phyloP scores from a whole-genome alignment of 2,797 vertebrate species.

The Lagocephalus sceleratus region DNA sequence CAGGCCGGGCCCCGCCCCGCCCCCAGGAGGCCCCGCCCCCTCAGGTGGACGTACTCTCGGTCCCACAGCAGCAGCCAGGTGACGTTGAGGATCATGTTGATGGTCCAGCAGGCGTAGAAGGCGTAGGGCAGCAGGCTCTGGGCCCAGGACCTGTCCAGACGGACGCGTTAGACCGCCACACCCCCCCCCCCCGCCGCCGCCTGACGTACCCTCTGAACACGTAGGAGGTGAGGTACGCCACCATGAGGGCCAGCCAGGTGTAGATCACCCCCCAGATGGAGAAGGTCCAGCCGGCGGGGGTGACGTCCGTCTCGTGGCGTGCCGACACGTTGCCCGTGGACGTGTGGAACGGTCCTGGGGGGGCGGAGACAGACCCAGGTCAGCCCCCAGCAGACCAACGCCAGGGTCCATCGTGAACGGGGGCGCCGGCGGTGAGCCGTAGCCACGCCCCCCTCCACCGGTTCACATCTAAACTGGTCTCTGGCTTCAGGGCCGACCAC shows the following conservation, averaged over 20 bases:
- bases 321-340: slow-evolving; percentile 65
- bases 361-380: too few species aligned
- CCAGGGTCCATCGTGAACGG: too few species aligned
- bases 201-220: slow-evolving; percentile 66
- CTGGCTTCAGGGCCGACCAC: too few species aligned
- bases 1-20: too few species aligned
- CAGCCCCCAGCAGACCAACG: too few species aligned
- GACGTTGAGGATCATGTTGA: slow-evolving; percentile 72
- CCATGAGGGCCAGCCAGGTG: slow-evolving; percentile 71
- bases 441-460: too few species aligned
- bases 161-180: slow-evolving; percentile 7
- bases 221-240: slow-evolving; percentile 66
- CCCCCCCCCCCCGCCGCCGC: too few species aligned
- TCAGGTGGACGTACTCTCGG: slow-evolving; percentile 73
- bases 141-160: slow-evolving; percentile 58
- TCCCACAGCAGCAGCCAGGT: slow-evolving; percentile 79
- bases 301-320: slow-evolving; percentile 69
- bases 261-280: slow-evolving; percentile 79
- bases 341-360: slow-evolving; percentile 63
- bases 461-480: too few species aligned
- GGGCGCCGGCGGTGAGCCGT: too few species aligned
- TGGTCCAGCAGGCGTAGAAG: slow-evolving; percentile 75
- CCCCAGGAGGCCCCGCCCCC: too few species aligned
- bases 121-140: slow-evolving; percentile 66
- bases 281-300: slow-evolving; percentile 77